phyloP scores from a whole-genome alignment of 2,888 invertebrate species.

The Girardia tigrina region DNA sequence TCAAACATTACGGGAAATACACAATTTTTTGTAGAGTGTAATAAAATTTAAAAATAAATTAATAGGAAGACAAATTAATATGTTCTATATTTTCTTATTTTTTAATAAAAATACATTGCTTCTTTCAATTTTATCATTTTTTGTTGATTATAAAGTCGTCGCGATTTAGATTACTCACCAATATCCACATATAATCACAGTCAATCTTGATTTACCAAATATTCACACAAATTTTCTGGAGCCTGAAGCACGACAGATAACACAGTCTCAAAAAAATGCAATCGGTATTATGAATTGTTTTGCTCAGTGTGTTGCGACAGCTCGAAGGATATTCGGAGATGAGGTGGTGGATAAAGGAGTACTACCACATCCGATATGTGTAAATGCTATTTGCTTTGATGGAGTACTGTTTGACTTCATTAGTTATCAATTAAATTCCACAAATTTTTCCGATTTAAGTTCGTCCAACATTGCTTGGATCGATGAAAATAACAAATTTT shows the following conservation, averaged over 20 bases:
- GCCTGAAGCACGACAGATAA: constrained; percentile 27
- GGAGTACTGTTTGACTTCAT: constrained; percentile 27
- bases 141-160: too few species aligned
- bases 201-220: constrained; percentile 16
- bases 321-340: constrained; percentile 4
- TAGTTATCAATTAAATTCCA: constrained; percentile 18
- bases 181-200: constrained; percentile 21
- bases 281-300: constrained; percentile 26
- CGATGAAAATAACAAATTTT: constrained; percentile 24
- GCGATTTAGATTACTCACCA: neutral
- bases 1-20: too few species aligned
- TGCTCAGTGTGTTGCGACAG: neutral
- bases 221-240: constrained; percentile 21
- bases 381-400: constrained; percentile 23
- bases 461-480: neutral
- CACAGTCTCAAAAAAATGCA: neutral
- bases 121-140: too few species aligned
- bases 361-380: neutral
- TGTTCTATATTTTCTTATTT: too few species aligned
- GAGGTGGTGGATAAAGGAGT: constrained; percentile 14
- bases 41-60: too few species aligned
- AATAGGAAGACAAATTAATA: too few species aligned
- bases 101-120: too few species aligned
- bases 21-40: too few species aligned
- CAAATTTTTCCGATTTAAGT: neutral